phyloP scores from a whole-genome alignment of 2,797 vertebrate genomes.

The Lemur catta region DNA sequence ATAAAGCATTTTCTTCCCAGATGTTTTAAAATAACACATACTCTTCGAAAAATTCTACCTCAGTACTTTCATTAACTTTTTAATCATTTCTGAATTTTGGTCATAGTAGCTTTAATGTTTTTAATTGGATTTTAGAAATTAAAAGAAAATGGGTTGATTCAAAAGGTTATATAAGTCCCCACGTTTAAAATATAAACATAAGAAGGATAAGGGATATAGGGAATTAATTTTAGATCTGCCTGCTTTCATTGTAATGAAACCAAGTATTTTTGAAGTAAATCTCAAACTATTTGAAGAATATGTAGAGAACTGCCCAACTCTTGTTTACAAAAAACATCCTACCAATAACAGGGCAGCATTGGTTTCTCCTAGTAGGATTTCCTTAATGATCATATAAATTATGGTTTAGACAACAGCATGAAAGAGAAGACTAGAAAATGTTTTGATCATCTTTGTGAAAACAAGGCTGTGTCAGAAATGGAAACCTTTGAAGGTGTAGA shows the following conservation, averaged over 20 bases:
- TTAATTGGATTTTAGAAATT: constrained; percentile 12
- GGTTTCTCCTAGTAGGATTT: neutral
- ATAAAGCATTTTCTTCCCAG: too few species aligned
- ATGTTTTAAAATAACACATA: too few species aligned
- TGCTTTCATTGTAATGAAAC: neutral
- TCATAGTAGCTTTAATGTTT: neutral
- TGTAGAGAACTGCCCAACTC: neutral
- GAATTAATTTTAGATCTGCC: neutral
- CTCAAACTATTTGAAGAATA: neutral
- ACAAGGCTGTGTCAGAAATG: neutral
- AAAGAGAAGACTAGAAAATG: neutral
- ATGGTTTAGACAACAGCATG: neutral
- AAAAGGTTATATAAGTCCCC: neutral
- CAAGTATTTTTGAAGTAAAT: neutral
- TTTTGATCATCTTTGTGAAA: neutral
- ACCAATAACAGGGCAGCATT: neutral
- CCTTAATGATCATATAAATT: neutral
- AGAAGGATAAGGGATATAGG: neutral
- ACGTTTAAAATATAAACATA: neutral
- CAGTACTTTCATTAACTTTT: neutral
- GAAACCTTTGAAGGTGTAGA: neutral
- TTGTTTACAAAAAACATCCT: neutral
- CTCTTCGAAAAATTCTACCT: neutral
- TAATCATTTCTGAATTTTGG: constrained; percentile 5
- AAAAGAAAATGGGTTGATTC: neutral